Evolutionary conservation across 2,797 vertebrate genomes (phyloP).

Genomic region (Gallirallus australis): DNA sequence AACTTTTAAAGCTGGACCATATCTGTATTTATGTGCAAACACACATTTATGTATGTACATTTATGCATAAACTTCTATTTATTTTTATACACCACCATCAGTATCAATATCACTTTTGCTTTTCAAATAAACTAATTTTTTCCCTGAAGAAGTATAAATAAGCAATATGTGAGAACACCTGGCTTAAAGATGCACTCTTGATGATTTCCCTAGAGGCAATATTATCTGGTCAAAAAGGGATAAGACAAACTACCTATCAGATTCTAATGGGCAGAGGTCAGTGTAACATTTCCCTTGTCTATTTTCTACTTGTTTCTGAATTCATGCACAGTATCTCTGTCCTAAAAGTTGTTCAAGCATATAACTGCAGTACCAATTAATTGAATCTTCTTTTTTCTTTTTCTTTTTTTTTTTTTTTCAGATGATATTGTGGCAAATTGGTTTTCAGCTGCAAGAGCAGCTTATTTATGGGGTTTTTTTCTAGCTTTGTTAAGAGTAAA

Average conservation of each 20-base stretch:
- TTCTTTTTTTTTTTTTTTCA: neutral
- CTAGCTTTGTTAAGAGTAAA: neutral
- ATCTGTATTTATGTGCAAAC: neutral
- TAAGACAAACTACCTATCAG: neutral
- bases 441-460: neutral
- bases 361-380: neutral
- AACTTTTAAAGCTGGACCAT: neutral
- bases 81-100: neutral
- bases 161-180: neutral
- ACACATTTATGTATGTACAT: neutral
- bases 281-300: neutral
- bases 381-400: neutral
- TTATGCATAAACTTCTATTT: neutral
- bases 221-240: neutral
- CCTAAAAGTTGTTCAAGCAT: neutral
- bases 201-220: neutral
- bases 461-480: neutral
- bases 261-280: conserved; percentile 1
- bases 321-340: neutral
- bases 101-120: neutral
- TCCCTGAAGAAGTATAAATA: neutral
- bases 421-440: neutral
- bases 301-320: conserved; percentile 36
- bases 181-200: neutral
- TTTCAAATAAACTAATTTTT: neutral